Base-by-base conservation (phyloP, 2,888 invertebrate genomes). In the Eupithecia subfuscata region DNA sequence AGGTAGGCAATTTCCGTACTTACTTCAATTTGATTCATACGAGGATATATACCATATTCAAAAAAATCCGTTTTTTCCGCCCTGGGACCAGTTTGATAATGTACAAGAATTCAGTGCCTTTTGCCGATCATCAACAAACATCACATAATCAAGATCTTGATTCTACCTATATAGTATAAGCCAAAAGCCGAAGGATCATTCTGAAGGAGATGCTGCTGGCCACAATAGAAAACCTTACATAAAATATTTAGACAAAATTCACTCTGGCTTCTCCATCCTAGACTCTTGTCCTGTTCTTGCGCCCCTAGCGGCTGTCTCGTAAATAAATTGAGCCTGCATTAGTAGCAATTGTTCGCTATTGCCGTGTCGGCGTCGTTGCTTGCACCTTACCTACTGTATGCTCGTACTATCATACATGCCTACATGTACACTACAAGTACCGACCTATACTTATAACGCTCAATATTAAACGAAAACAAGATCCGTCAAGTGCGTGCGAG, bases 261-360 rank as follows among this genome's bases (percentile, higher is more conserved):
- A 67, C 12, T 64, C 18, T n/a, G 43, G 22, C 91, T 78, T 89
- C 89, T 94, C 93, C 76, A 93, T 75, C 30, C 75, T 81, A 82
- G 78, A 75, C 68, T 56, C 65, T 68, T n/a, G 72, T 78, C 86
- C 65, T 90, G 89, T 91, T 84, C 84, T 82, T 83, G 88, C 91
- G 94, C 94, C 94, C 93, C 93, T 92, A 92, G 90, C 89, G 87
- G 83, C 88, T 88, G 89, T 85, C 92, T 94, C 93, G 92, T 94
- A 94, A 94, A 94, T 94, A 94, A 94, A 94, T 94, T 94, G 94
- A 92, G 92, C 91, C 91, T 93, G 92, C 92, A 94, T 94, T 94
- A 94, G 93, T 89, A 91, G 92, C 94, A 94, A 94, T 94, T 94
- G 94, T 94, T 94, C 93, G 91, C 92, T 91, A 92, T 91, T 92